Conservation (phyloP, 2,888 invertebrate genomes). For the Nesidiocoris tenuis region DNA sequence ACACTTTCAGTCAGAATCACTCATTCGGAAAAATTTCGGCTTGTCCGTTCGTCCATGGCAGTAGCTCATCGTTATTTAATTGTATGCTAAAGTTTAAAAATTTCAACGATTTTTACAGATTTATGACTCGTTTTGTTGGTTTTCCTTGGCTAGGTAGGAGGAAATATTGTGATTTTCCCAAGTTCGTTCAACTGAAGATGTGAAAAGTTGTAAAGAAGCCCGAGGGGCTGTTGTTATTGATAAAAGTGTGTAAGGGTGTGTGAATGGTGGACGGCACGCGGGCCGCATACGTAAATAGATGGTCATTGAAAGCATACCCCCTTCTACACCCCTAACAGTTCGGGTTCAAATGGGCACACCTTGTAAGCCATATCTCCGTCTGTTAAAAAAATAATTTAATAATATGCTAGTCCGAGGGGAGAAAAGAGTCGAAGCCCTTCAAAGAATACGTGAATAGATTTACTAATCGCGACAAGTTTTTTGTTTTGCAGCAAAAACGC, state of each 20-base stretch:
- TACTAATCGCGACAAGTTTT: conserved; percentile 17
- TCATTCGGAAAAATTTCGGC: too few species aligned
- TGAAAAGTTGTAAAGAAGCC: conserved; percentile 8
- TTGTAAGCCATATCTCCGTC: conserved; percentile 15
- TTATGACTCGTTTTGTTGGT: too few species aligned
- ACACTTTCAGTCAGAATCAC: too few species aligned
- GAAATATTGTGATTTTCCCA: too few species aligned
- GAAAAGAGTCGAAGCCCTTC: conserved; percentile 11
- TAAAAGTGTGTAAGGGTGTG: conserved; percentile 48
- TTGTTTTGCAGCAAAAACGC: conserved; percentile 15
- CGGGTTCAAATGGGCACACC: conserved; percentile 20
- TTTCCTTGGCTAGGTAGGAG: too few species aligned
- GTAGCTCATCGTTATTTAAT: too few species aligned
- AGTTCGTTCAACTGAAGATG: background rate
- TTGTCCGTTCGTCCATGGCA: too few species aligned
- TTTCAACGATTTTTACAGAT: too few species aligned
- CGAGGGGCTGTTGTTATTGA: conserved; percentile 49
- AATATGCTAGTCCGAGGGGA: background rate
- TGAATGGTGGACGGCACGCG: conserved; percentile 49
- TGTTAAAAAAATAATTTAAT: background rate
- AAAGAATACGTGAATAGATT: conserved; percentile 30
- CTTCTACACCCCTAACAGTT: conserved; percentile 2
- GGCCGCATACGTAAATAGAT: conserved; percentile 49
- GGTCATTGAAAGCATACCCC: conserved; percentile 49
- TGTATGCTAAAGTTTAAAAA: too few species aligned